A percentile compares a stretch with the other conserved stretches of the same genome.
These are phyloP conservation scores for Drosophila carrolli DNA, from an alignment of 1,140 invertebrate species.

Conservation along the genomic window DNA sequence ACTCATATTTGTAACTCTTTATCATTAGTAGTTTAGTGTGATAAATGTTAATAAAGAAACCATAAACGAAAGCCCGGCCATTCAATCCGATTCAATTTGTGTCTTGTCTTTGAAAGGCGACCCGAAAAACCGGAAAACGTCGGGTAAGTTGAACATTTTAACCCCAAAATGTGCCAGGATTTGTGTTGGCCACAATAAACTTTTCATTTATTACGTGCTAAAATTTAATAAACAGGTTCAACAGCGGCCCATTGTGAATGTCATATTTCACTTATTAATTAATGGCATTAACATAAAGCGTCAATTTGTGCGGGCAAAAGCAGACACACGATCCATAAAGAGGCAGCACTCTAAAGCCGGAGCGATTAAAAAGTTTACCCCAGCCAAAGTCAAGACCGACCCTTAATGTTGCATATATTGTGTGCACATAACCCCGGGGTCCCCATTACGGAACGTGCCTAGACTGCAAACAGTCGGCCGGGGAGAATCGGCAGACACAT, in stretches of 20 bases:
- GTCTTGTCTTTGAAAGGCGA: not conserved
- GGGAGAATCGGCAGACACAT: constrained; percentile 35
- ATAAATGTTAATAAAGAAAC: constrained; percentile 79
- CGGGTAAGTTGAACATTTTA: constrained; percentile 19
- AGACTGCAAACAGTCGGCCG: constrained; percentile 62
- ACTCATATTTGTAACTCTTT: constrained; percentile 76
- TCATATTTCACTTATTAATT: constrained; percentile 82
- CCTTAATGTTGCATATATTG: constrained; percentile 67
- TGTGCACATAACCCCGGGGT: constrained; percentile 46
- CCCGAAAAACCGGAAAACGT: constrained; percentile 20
- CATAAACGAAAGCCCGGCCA: constrained; percentile 39
- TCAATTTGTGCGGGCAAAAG: constrained; percentile 62
- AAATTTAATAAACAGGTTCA: constrained; percentile 77
- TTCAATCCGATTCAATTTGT: constrained; percentile 49
- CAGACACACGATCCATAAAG: constrained; percentile 25
- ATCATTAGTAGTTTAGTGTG: constrained; percentile 81
- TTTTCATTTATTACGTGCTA: constrained; percentile 80
- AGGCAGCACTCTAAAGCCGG: constrained; percentile 47
- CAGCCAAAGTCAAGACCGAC: constrained; percentile 46
- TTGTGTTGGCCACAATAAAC: constrained; percentile 40
- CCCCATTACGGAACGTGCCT: constrained; percentile 67
- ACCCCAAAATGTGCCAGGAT: constrained; percentile 9
- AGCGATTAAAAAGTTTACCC: constrained; percentile 78
- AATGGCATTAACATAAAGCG: constrained; percentile 79
- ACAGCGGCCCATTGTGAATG: constrained; percentile 45